These are phyloP conservation scores for Oreortyx pictus DNA, from an alignment of 2,797 vertebrate species.

Conservation along the genomic window DNA sequence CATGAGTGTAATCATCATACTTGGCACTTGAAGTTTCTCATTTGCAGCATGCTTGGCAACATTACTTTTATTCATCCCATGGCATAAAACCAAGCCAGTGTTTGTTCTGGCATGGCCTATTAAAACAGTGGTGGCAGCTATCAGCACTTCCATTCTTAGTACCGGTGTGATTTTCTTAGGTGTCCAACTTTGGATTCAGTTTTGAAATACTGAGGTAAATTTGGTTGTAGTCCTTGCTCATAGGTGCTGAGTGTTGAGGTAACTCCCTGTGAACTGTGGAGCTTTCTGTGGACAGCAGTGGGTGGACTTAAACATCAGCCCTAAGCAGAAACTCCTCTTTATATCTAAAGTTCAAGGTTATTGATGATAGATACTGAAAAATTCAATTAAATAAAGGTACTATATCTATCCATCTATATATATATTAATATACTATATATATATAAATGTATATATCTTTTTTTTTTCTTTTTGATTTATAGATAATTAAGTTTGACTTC, in stretches of 20 bases:
- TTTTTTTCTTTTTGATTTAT: background rate
- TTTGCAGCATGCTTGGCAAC: background rate
- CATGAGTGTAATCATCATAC: background rate
- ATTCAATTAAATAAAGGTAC: background rate
- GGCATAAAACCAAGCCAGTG: background rate
- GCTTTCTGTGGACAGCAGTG: background rate
- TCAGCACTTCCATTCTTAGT: background rate
- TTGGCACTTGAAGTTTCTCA: background rate
- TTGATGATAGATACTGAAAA: background rate
- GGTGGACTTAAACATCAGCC: background rate
- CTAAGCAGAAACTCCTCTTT: background rate
- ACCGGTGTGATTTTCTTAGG: background rate
- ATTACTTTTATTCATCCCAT: background rate
- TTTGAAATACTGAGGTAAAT: background rate
- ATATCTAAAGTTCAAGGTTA: background rate
- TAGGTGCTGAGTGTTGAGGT: background rate
- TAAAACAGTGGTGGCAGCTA: background rate
- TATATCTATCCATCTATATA: no score
- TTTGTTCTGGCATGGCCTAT: conserved; percentile 21
- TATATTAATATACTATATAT: no score
- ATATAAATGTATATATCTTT: background rate
- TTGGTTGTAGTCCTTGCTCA: background rate
- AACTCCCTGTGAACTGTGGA: background rate
- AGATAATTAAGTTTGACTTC: background rate
- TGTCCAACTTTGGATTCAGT: background rate